Percentiles rank a stretch among this genome's conserved stretches.
Conservation (phyloP, 2,797 vertebrate genomes). For the Hemitrygon akajei region DNA sequence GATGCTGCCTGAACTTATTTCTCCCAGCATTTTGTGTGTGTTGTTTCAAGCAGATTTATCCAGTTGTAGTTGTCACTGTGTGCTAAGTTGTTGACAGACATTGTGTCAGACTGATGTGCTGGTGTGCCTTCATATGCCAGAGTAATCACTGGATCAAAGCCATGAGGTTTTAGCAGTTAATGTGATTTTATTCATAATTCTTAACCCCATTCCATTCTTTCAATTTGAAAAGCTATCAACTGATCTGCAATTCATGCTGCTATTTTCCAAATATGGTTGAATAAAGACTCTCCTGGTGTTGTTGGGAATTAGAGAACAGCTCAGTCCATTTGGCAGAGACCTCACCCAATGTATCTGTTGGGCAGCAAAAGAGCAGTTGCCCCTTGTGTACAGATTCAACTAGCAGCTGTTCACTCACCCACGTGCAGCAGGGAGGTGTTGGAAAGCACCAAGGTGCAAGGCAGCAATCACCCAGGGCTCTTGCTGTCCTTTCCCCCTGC, state of each 20-base stretch:
- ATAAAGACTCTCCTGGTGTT: conserved; percentile 13
- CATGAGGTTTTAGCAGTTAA: background rate
- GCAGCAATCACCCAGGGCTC: background rate
- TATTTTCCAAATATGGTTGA: conserved; percentile 24
- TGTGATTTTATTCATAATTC: conserved; percentile 27
- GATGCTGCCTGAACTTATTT: too few relatives aligned
- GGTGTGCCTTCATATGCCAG: too few relatives aligned
- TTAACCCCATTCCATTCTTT: background rate
- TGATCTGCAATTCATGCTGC: background rate
- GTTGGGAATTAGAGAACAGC: background rate
- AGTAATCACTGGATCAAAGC: background rate
- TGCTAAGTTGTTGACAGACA: too few relatives aligned
- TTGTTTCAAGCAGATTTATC: too few relatives aligned
- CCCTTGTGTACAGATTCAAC: background rate
- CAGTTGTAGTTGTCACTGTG: too few relatives aligned
- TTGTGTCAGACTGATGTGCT: too few relatives aligned
- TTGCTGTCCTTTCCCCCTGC: background rate
- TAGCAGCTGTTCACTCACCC: background rate
- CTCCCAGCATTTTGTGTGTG: too few relatives aligned
- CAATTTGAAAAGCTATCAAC: conserved; percentile 1
- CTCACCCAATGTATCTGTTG: background rate
- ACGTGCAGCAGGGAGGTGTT: too few relatives aligned
- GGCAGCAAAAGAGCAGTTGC: background rate
- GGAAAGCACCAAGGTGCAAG: background rate
- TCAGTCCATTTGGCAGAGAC: background rate